phyloP scores from a whole-genome alignment of 2,888 invertebrate genomes.

The Acrobasis suavella region DNA sequence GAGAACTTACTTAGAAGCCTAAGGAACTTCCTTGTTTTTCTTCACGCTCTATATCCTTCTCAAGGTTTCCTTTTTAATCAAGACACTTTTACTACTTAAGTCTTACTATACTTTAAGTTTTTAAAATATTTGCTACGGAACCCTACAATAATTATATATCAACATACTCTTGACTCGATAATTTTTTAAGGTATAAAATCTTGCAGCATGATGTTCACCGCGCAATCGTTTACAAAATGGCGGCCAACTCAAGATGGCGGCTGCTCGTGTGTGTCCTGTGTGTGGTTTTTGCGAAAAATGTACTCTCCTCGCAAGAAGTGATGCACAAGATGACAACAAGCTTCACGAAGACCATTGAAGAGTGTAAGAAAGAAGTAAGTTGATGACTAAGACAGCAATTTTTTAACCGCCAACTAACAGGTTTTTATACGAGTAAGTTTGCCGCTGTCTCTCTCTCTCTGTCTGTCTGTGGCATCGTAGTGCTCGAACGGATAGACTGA shows the following conservation, averaged over 20 bases:
- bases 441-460: no score
- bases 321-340: conserved; percentile 57
- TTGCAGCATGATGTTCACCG: neutral
- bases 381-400: no score
- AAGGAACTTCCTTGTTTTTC: no score
- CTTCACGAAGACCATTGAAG: conserved; percentile 51
- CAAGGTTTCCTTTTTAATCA: no score
- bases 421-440: no score
- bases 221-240: conserved; percentile 40
- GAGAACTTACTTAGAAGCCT: no score
- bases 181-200: conserved; percentile 9
- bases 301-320: conserved; percentile 53
- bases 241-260: conserved; percentile 43
- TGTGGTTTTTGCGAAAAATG: conserved; percentile 30
- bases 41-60: no score
- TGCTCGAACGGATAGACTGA: no score
- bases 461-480: no score
- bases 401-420: no score
- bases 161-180: neutral
- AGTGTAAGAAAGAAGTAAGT: conserved; percentile 64
- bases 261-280: conserved; percentile 31
- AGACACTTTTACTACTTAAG: no score
- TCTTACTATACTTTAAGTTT: neutral
- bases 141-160: neutral
- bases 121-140: neutral